Base-by-base conservation (phyloP, 2,888 invertebrate species). In the Microchrysa polita region DNA sequence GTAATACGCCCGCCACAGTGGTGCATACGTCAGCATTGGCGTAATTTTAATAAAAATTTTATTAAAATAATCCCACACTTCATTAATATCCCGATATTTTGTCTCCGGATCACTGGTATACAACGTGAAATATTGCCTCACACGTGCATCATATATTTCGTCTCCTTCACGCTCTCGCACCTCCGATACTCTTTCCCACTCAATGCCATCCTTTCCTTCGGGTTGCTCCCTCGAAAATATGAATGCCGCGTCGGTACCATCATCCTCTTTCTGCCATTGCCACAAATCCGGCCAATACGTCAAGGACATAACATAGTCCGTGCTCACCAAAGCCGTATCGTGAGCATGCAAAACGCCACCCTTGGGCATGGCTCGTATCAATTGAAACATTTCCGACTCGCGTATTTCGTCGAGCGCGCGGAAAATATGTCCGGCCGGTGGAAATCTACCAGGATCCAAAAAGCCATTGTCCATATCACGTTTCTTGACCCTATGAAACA, bases 291-390 rank as follows among this genome's bases (percentile, higher is more conserved):
- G 87, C 75, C 86, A 86, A 77, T 90, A 90, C 0, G 92, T 92
- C 40, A 92, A 79, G 55, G 90, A 87, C 52, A 91, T 80, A 0
- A 92, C 78, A 77, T 87, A 92, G 76, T 91, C 89, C 0, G 88
- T 85, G 5, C 89, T 89, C 20, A 88, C 86, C 0, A 90, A 83
- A 0, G 90, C 90, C 74, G 89, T 88, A 77, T 92, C 89, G 79
- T 93, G 93, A 0, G 89, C 86, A 80, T 93, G 93, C 14, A 93
- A n/a, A n/a, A n/a, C n/a, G n/a, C n/a, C n/a, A n/a, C n/a, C n/a
- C n/a, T n/a, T n/a, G n/a, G n/a, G n/a, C 87, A 94, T 87, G 44
- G 83, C 83, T 75, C 87, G 86, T 12, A 94, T 88, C 7, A 93
- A 86, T 77, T 88, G 82, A 79, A 90, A 93, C 0, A 93, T 89